phyloP scores from a whole-genome alignment of 2,888 invertebrate species.

The Pristionchus japonicus region DNA sequence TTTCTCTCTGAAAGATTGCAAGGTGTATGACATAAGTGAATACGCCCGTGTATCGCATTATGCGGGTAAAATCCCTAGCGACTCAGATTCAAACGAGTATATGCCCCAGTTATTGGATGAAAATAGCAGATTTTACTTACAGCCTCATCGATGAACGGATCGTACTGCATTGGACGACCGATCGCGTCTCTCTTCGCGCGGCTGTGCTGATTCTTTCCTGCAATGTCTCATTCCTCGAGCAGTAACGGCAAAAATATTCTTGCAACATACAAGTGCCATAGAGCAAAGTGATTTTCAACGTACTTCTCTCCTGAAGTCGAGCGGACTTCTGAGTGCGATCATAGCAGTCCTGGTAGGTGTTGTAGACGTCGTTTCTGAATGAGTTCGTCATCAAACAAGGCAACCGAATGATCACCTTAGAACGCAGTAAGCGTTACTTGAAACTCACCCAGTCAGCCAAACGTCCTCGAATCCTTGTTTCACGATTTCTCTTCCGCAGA shows the following conservation, averaged over 20 bases:
- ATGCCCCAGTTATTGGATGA: not conserved
- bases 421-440: no score
- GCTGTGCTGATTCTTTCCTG: no score
- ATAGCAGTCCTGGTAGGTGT: conserved; percentile 70
- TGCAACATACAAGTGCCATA: no score
- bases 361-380: conserved; percentile 64
- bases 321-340: conserved; percentile 47
- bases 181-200: conserved; percentile 34
- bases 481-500: conserved; percentile 13
- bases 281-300: no score
- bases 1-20: not conserved
- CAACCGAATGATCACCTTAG: no score
- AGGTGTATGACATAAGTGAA: no score
- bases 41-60: no score
- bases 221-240: no score
- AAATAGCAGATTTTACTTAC: conserved; percentile 41
- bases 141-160: conserved; percentile 52
- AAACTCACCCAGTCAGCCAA: not conserved
- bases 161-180: not conserved
- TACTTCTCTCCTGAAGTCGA: not conserved
- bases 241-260: no score
- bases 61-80: no score
- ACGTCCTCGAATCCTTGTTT: conserved; percentile 14
- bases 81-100: no score
- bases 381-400: not conserved